Conservation (phyloP, 1,140 invertebrate genomes). For the Agraylea sexmaculata region DNA sequence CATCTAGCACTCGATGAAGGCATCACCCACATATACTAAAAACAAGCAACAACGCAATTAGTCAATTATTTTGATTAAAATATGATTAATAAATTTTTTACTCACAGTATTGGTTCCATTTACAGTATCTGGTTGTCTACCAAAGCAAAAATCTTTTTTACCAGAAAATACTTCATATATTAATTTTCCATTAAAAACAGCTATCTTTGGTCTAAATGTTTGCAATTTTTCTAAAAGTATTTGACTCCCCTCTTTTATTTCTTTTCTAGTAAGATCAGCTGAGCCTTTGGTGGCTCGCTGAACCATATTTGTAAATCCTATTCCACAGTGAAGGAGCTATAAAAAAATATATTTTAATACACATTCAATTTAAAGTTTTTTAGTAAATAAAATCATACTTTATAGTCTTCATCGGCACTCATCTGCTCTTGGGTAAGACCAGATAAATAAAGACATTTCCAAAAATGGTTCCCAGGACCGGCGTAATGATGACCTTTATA, state of each 20-base stretch:
- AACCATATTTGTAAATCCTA: slow-evolving; percentile 98
- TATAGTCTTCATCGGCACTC: slow-evolving; percentile 92
- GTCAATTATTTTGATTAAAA: slow-evolving; percentile 4
- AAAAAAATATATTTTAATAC: slow-evolving; percentile 3
- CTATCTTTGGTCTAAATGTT: slow-evolving; percentile 90
- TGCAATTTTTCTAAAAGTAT: slow-evolving; percentile 84
- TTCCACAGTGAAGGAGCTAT: slow-evolving; percentile 75
- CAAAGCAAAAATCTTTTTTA: slow-evolving; percentile 95
- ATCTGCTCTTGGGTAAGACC: slow-evolving; percentile 89
- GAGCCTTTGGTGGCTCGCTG: slow-evolving; percentile 88
- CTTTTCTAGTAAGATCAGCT: slow-evolving; percentile 87
- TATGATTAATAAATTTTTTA: slow-evolving; percentile 18
- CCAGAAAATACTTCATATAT: slow-evolving; percentile 96
- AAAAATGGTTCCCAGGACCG: slow-evolving; percentile 96
- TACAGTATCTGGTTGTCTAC: slow-evolving; percentile 84
- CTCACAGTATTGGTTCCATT: slow-evolving; percentile 90
- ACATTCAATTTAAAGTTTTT: not conserved
- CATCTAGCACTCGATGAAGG: slow-evolving; percentile 93
- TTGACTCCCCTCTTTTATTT: slow-evolving; percentile 93
- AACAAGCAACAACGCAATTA: slow-evolving; percentile 21
- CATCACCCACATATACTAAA: slow-evolving; percentile 96
- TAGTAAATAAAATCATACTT: slow-evolving; percentile 28
- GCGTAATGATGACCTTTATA: slow-evolving; percentile 98
- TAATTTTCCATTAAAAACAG: slow-evolving; percentile 95
- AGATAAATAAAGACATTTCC: slow-evolving; percentile 93